Conservation (phyloP, 1,140 invertebrate species). For the Phocides pigmalion region DNA sequence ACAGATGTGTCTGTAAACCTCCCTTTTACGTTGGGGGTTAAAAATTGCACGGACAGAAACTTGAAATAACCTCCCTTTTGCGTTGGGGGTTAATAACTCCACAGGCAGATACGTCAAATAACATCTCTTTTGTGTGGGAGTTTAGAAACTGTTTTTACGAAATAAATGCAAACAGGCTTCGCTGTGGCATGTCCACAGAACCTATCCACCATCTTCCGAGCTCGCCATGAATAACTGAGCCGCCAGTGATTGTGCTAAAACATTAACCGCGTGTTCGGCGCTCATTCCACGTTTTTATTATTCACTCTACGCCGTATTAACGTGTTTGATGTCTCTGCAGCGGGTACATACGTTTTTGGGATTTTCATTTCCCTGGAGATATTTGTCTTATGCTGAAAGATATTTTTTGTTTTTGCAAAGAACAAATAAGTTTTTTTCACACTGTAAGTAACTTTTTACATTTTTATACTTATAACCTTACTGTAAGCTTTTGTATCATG, state of each 20-base stretch:
- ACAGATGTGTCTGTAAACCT: no score
- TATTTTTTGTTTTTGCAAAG: not conserved
- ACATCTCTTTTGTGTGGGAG: no score
- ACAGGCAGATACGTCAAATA: no score
- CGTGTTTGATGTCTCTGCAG: conserved; percentile 33
- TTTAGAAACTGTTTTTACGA: no score
- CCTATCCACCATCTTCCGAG: not conserved
- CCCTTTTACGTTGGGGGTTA: no score
- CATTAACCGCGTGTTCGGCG: conserved; percentile 40
- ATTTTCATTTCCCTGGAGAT: conserved; percentile 26
- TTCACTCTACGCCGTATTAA: conserved; percentile 45
- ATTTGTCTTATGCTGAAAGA: conserved; percentile 4
- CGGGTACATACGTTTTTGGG: conserved; percentile 7
- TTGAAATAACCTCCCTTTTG: no score
- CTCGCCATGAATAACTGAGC: conserved; percentile 52
- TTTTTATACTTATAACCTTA: no score
- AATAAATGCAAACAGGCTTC: no score
- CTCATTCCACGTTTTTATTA: conserved; percentile 41
- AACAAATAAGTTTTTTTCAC: not conserved
- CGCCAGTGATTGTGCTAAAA: conserved; percentile 59
- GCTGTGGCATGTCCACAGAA: conserved; percentile 1
- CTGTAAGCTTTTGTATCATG: no score
- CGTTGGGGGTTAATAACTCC: no score
- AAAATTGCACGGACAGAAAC: no score
- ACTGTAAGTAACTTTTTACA: no score